phyloP scores from a whole-genome alignment of 2,888 invertebrate species.

The Drosophila kambysellisi region DNA sequence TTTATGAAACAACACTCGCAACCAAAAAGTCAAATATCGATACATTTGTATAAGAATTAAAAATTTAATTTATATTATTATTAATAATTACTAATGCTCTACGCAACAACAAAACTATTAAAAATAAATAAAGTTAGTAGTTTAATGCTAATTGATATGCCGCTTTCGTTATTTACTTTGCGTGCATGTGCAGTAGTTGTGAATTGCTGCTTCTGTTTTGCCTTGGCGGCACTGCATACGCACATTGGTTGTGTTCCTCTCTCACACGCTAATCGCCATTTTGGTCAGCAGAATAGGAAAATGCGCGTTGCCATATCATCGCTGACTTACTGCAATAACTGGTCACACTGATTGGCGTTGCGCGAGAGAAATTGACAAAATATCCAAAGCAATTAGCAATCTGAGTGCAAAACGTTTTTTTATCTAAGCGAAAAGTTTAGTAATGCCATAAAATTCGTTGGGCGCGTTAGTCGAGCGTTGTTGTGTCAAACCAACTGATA shows the following conservation, averaged over 20 bases:
- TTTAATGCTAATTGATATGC: constrained; percentile 2
- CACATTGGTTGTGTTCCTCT: constrained; percentile 34
- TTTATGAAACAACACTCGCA: not conserved
- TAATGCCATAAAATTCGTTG: constrained; percentile 50
- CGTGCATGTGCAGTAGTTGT: constrained; percentile 14
- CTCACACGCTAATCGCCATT: constrained; percentile 26
- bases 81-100: not conserved
- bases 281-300: constrained; percentile 27
- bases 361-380: constrained; percentile 69
- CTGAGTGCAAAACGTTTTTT: constrained; percentile 61
- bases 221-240: constrained; percentile 32
- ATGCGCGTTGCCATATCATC: constrained; percentile 69
- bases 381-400: constrained; percentile 60
- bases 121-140: not conserved
- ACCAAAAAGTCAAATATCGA: constrained; percentile 9
- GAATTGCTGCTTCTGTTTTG: constrained; percentile 32
- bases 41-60: constrained; percentile 5
- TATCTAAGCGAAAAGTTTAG: constrained; percentile 55
- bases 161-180: constrained; percentile 15
- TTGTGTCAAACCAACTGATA: constrained; percentile 41
- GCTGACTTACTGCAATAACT: constrained; percentile 41
- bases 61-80: not conserved
- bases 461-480: constrained; percentile 28
- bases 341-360: constrained; percentile 56
- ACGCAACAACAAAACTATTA: not conserved